Conservation (phyloP, 2,113 vertebrate species). For the Vulpes lagopus region DNA sequence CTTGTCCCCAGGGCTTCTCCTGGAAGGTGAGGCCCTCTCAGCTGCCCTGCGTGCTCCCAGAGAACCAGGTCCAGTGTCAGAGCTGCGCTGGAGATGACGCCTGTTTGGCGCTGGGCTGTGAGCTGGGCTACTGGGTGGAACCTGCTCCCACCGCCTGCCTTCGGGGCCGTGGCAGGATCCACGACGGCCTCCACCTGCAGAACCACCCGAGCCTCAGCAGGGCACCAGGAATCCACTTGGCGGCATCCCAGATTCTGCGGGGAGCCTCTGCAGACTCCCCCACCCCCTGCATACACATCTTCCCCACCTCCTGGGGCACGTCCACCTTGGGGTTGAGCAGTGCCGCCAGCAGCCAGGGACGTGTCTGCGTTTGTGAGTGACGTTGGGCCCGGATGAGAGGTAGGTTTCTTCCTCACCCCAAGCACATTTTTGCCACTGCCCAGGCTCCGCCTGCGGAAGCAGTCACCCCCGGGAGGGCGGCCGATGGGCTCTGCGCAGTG, state of each 20-base stretch:
- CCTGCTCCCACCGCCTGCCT: not conserved
- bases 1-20: not conserved
- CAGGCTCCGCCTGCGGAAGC: not conserved
- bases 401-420: not conserved
- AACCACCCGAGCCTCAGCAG: conserved; percentile 48
- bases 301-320: not conserved
- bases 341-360: not conserved
- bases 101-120: not conserved
- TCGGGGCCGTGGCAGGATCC: not conserved
- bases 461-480: not conserved
- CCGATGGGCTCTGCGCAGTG: not conserved
- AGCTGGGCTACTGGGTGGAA: not conserved
- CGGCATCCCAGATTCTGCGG: conserved; percentile 48
- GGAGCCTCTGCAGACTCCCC: not conserved
- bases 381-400: not conserved
- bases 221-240: not conserved
- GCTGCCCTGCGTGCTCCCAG: not conserved
- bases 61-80: not conserved
- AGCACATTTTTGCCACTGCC: not conserved
- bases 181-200: not conserved
- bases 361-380: not conserved
- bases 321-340: not conserved
- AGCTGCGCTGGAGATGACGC: not conserved
- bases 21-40: not conserved
- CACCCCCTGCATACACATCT: not conserved